Percentiles rank a stretch among this genome's conserved stretches.
Evolutionary conservation across 2,888 invertebrate species (phyloP).

Genomic region (Lasioglossum morio): DNA sequence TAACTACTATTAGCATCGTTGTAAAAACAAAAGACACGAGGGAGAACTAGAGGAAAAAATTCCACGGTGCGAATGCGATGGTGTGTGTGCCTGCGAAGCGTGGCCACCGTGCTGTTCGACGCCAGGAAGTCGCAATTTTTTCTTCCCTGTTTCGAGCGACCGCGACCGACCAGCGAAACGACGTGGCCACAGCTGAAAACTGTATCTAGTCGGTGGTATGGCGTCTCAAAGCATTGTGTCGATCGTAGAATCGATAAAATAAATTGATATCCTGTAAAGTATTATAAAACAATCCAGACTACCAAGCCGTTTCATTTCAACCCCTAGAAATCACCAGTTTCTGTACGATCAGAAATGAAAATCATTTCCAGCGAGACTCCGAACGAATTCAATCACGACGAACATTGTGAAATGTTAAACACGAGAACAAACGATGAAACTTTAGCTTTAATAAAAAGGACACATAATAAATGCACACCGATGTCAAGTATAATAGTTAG

Average conservation of each 20-base stretch:
- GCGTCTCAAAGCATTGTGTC: constrained; percentile 80
- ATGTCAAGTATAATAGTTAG: not conserved
- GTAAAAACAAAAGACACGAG: constrained; percentile 53
- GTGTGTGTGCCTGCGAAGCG: constrained; percentile 49
- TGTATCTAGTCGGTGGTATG: constrained; percentile 75
- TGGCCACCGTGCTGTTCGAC: constrained; percentile 14
- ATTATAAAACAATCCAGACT: constrained; percentile 29
- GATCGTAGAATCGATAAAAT: constrained; percentile 82
- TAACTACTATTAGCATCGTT: constrained; percentile 70
- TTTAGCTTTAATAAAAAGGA: constrained; percentile 19
- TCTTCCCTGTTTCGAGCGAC: constrained; percentile 47
- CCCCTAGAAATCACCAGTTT: not conserved
- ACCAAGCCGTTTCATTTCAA: constrained; percentile 4
- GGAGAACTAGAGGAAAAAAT: constrained; percentile 11
- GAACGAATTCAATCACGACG: not conserved
- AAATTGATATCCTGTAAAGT: constrained; percentile 81
- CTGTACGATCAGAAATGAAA: not conserved
- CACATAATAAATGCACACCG: constrained; percentile 35
- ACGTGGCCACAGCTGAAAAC: constrained; percentile 38
- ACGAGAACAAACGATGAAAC: not conserved
- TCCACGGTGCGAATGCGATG: constrained; percentile 48
- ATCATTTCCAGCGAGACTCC: not conserved
- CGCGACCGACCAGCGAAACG: constrained; percentile 30
- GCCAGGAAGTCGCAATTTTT: constrained; percentile 26
- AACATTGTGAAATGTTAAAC: not conserved